Evolutionary conservation across 2,888 invertebrate species (phyloP), one percentile per base, ranked within the genome.

Genomic region (Caenorhabditis parvicauda): DNA sequence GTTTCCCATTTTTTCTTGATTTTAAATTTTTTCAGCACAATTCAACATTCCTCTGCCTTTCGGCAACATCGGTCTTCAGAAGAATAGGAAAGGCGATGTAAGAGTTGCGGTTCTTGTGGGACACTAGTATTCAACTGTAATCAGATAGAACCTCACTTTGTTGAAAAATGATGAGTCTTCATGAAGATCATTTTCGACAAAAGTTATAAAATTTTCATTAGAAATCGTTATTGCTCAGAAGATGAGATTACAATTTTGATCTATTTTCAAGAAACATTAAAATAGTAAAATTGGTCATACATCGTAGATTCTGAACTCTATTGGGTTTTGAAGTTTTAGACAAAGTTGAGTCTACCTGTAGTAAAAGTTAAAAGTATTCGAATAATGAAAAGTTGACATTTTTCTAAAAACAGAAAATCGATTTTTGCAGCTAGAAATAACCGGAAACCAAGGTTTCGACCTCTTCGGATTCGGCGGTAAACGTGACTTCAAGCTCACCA

Each of bases 31-130:
- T 64, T 35, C 58, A 48, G 68, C 63, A 9, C 68, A 69, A 48
- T 69, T 69, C 55, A 59, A 60, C 35, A 69, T 69, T 49, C 69
- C 69, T 9, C 48, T 69, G 21, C 69, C 69, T 12, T 69, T 69
- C 24, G 69, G 69, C 9, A 59, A 57, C 14, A 42, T 69, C 48
- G 53, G 51, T 7, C 46, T 69, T 35, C 56, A 58, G 19, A 69
- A 69, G 51, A 62, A 54, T 45, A 52, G 56, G 7, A 56, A 66
- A 29, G 69, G 69, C 51, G 63, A 69, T 54, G 69, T 66, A 22
- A 50, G 54, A 35, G 24, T 48, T 22, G 12, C 6, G 5, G 25
- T 24, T 32, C 7, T 32, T 32, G 32, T 32, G 12, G 32, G 12
- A 32, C 7, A 32, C 7, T 32, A 32, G 32, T n/a, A n/a, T n/a